Evolutionary conservation across 1,140 invertebrate genomes (phyloP).

Genomic region (Procambarus virginalis): DNA sequence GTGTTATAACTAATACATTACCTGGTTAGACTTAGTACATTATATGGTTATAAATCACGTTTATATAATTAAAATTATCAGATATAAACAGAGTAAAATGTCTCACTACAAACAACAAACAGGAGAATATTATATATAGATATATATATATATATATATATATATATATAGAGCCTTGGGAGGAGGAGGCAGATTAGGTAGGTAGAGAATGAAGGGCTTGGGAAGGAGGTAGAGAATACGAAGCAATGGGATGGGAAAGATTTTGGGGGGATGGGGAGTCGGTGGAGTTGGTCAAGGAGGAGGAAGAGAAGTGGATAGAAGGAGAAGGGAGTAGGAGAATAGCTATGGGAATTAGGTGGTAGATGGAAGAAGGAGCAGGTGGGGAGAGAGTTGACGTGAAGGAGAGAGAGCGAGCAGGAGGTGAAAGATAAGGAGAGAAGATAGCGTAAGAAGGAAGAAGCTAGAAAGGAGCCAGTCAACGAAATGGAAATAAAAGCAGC

Average conservation of each 20-base stretch:
- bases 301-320: too few species aligned
- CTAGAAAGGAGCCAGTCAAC: background rate
- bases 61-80: too few species aligned
- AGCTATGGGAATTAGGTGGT: background rate
- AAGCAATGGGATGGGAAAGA: background rate
- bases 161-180: too few species aligned
- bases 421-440: background rate
- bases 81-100: too few species aligned
- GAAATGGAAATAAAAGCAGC: background rate
- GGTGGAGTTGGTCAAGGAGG: background rate
- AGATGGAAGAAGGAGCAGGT: background rate
- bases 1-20: too few species aligned
- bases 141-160: too few species aligned
- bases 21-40: too few species aligned
- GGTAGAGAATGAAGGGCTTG: background rate
- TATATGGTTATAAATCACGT: too few species aligned
- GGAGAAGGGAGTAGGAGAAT: background rate
- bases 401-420: background rate
- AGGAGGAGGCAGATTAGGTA: background rate
- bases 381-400: background rate
- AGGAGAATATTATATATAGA: too few species aligned
- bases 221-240: background rate
- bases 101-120: too few species aligned
- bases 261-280: background rate
- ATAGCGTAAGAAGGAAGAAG: background rate